Conservation (phyloP, 2,797 vertebrate species). For the Esox masquinongy region DNA sequence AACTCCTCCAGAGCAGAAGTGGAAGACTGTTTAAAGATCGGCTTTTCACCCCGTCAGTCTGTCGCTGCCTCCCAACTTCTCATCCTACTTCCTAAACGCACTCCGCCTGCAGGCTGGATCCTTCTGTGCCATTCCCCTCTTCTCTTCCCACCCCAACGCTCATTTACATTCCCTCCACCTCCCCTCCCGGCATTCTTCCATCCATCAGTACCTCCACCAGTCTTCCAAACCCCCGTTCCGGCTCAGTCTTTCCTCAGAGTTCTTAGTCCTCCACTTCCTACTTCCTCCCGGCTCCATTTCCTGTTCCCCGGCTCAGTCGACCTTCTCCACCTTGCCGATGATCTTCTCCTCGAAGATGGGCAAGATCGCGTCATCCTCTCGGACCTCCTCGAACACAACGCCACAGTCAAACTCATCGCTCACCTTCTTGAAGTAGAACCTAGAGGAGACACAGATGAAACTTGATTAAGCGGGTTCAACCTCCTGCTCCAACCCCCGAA, state of each 20-base stretch:
- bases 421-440: conserved; percentile 98
- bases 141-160: neutral
- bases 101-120: conserved; percentile 29
- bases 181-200: neutral
- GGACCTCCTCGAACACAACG: conserved; percentile 94
- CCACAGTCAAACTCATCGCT: conserved; percentile 96
- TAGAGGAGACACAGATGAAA: conserved; percentile 44
- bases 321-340: conserved; percentile 94
- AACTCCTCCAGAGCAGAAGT: conserved; percentile 61
- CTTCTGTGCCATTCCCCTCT: conserved; percentile 21
- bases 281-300: conserved; percentile 2
- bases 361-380: conserved; percentile 87
- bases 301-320: conserved; percentile 76
- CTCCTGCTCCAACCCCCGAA: too few relatives aligned
- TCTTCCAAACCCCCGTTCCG: neutral
- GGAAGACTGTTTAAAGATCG: conserved; percentile 72
- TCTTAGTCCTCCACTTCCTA: neutral
- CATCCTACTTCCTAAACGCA: conserved; percentile 27
- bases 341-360: conserved; percentile 95
- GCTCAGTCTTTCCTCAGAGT: neutral
- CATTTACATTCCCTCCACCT: neutral
- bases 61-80: conserved; percentile 12
- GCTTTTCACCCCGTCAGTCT: conserved; percentile 28
- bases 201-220: neutral
- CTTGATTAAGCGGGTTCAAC: neutral